phyloP scores from a whole-genome alignment of 2,888 invertebrate genomes.

The Ariolimax columbianus region DNA sequence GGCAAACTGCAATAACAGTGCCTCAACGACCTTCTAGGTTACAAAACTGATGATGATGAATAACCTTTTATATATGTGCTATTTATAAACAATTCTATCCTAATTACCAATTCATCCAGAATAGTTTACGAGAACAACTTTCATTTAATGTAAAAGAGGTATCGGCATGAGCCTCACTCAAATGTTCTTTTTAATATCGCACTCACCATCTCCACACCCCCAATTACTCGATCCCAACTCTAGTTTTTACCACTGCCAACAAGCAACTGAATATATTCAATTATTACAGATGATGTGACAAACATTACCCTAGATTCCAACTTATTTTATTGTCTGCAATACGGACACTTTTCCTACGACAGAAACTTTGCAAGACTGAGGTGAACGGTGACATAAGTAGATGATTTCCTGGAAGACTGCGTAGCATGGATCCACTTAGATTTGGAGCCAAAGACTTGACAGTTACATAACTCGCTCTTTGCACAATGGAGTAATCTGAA shows the following conservation, averaged over 20 bases:
- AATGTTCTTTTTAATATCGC: no score
- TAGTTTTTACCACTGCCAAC: neutral
- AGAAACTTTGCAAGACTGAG: neutral
- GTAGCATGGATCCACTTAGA: slow-evolving; percentile 8
- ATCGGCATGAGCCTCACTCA: no score
- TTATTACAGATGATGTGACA: neutral
- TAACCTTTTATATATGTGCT: no score
- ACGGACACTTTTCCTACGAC: neutral
- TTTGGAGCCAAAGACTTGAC: neutral
- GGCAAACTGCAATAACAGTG: no score
- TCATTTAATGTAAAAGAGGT: no score
- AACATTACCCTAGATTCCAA: slow-evolving; percentile 48
- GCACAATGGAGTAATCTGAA: neutral
- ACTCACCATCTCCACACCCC: no score
- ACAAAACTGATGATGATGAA: no score
- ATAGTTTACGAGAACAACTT: no score
- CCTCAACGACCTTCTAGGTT: no score
- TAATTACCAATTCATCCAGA: no score
- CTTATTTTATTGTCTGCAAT: slow-evolving; percentile 47
- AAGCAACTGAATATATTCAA: neutral
- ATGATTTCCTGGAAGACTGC: slow-evolving; percentile 29
- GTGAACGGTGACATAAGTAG: neutral
- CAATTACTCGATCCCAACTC: no score
- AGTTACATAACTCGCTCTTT: neutral
- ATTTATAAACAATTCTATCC: no score